A percentile compares a stretch with the other conserved stretches of the same genome.
These are phyloP conservation scores for Nymphalis io DNA, from an alignment of 1,140 invertebrate genomes.

Conservation along the genomic window DNA sequence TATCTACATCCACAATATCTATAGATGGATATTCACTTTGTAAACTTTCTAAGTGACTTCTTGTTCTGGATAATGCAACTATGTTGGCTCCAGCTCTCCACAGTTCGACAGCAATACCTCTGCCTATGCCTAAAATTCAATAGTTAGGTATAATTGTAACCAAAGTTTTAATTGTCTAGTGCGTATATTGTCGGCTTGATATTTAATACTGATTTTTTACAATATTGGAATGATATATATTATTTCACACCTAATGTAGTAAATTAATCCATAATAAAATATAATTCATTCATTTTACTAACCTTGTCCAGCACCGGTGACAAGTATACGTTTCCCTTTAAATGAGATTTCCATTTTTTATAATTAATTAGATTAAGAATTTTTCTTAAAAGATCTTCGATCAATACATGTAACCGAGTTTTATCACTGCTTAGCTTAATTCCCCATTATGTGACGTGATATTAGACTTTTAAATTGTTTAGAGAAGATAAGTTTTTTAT, in stretches of 20 bases:
- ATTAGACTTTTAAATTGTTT: not conserved
- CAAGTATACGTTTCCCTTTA: constrained; percentile 88
- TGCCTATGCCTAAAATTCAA: constrained; percentile 85
- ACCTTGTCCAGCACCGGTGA: constrained; percentile 93
- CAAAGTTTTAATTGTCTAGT: not conserved
- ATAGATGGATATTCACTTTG: constrained; percentile 84
- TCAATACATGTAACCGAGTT: constrained; percentile 1
- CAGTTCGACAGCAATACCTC: constrained; percentile 85
- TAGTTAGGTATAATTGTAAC: constrained; percentile 2
- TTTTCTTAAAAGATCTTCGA: not conserved
- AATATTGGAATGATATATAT: not conserved
- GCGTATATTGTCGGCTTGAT: not conserved
- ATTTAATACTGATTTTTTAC: not conserved
- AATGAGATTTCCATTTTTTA: constrained; percentile 81
- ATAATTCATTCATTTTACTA: no score
- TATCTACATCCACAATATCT: constrained; percentile 85
- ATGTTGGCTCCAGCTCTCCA: constrained; percentile 85
- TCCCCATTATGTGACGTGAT: not conserved
- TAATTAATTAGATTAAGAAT: constrained; percentile 6
- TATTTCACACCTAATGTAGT: not conserved
- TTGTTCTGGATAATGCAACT: constrained; percentile 87
- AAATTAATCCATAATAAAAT: constrained; percentile 26
- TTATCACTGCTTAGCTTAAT: not conserved
- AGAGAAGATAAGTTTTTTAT: not conserved
- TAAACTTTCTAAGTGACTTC: constrained; percentile 84